A percentile compares a stretch with the other conserved stretches of the same genome.
Conservation (phyloP, 2,797 vertebrate species). For the Scleropages formosus region DNA sequence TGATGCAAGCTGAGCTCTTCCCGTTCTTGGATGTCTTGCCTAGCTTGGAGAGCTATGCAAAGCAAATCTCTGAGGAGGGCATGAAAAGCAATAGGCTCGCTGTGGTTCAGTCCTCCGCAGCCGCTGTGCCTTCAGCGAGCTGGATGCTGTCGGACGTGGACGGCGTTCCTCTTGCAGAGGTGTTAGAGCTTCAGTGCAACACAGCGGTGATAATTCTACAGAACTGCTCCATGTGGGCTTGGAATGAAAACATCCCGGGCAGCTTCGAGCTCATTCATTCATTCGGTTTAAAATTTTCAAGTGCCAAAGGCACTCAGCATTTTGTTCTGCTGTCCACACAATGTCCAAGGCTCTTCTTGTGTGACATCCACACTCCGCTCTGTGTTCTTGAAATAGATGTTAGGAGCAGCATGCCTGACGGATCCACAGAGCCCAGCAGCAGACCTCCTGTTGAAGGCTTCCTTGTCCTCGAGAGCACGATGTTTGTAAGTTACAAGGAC, state of each 20-base stretch:
- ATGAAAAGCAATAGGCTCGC: slow-evolving; percentile 48
- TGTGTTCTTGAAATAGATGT: slow-evolving; percentile 52
- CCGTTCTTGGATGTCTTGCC: slow-evolving; percentile 62
- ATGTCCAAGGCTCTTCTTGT: slow-evolving; percentile 58
- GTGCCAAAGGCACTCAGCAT: slow-evolving; percentile 52
- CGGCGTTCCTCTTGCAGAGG: slow-evolving; percentile 38
- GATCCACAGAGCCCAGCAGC: background rate
- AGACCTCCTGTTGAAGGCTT: slow-evolving; percentile 48
- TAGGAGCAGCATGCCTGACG: slow-evolving; percentile 28
- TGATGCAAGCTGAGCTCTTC: slow-evolving; percentile 64
- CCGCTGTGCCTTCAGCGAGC: slow-evolving; percentile 49
- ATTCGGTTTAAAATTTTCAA: slow-evolving; percentile 51
- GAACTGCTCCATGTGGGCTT: slow-evolving; percentile 65
- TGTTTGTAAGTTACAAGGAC: slow-evolving; percentile 61
- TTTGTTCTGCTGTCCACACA: slow-evolving; percentile 61
- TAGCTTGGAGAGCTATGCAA: slow-evolving; percentile 50
- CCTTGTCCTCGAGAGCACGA: slow-evolving; percentile 40
- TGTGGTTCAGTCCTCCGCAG: slow-evolving; percentile 54
- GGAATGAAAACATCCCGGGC: slow-evolving; percentile 47
- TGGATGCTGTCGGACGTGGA: slow-evolving; percentile 35
- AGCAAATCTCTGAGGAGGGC: slow-evolving; percentile 49
- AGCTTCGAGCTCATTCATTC: slow-evolving; percentile 48
- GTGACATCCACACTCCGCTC: slow-evolving; percentile 51
- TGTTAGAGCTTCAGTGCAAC: slow-evolving; percentile 46
- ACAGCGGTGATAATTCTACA: slow-evolving; percentile 44